These are phyloP conservation scores for Mystacides longicornis DNA, from an alignment of 2,888 invertebrate genomes.

Conservation along the genomic window DNA sequence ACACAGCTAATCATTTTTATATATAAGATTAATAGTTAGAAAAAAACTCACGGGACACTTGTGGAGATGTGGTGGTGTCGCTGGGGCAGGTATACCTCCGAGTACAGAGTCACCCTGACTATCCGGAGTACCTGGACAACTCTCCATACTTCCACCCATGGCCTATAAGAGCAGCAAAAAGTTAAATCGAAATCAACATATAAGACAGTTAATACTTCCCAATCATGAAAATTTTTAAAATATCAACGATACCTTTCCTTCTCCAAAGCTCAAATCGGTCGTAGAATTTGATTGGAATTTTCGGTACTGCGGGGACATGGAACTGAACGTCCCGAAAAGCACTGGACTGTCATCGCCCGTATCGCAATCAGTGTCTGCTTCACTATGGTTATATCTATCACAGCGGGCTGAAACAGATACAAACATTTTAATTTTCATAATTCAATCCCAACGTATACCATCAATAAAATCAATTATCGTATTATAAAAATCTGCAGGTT, in stretches of 20 bases:
- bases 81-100: constrained; percentile 25
- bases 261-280: constrained; percentile 30
- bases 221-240: neutral
- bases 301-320: constrained; percentile 44
- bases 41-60: constrained; percentile 45
- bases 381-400: constrained; percentile 48
- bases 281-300: constrained; percentile 24
- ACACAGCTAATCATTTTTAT: too few species aligned
- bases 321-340: constrained; percentile 44
- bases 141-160: constrained; percentile 37
- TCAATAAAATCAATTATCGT: too few species aligned
- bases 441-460: too few species aligned
- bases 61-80: constrained; percentile 40
- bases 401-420: constrained; percentile 36
- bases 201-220: neutral
- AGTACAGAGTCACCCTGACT: constrained; percentile 40
- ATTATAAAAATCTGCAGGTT: too few species aligned
- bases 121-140: constrained; percentile 48
- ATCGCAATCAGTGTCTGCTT: constrained; percentile 49
- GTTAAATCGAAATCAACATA: too few species aligned
- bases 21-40: too few species aligned
- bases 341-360: constrained; percentile 37
- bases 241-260: constrained; percentile 18
- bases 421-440: neutral
- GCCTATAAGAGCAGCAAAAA: constrained; percentile 9